phyloP scores from a whole-genome alignment of 2,797 vertebrate genomes.

The Oryzias dopingdopingensis region DNA sequence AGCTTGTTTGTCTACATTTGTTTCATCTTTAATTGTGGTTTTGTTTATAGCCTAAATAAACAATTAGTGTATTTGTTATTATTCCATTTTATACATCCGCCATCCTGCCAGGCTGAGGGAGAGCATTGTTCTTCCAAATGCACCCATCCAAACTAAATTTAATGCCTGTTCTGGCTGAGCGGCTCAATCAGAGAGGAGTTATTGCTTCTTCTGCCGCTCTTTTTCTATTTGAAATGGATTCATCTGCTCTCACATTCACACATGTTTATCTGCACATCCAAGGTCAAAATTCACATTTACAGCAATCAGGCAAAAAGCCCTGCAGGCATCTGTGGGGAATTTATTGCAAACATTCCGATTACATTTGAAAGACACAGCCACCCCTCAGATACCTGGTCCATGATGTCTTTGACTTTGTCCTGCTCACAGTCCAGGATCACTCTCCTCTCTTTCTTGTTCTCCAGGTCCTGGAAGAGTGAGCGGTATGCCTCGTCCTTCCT shows the following conservation, averaged over 20 bases:
- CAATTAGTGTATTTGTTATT: constrained; percentile 53
- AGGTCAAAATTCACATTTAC: background rate
- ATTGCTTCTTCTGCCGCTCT: constrained; percentile 8
- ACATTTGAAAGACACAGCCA: background rate
- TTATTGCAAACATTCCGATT: background rate
- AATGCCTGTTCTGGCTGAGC: too few relatives aligned
- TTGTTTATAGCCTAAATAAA: constrained; percentile 55
- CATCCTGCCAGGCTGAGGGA: constrained; percentile 10
- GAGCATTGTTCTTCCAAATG: constrained; percentile 19
- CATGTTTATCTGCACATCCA: background rate
- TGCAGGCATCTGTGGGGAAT: background rate
- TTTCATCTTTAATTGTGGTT: constrained; percentile 57
- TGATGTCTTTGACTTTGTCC: constrained; percentile 99
- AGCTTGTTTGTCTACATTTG: constrained; percentile 43
- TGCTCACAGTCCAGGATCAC: constrained; percentile 98
- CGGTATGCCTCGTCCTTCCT: constrained; percentile 97
- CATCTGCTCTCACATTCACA: background rate
- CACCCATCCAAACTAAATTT: constrained; percentile 17
- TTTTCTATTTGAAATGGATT: constrained; percentile 1
- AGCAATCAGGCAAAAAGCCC: background rate
- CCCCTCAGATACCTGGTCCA: constrained; percentile 88
- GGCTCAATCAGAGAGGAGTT: constrained; percentile 14
- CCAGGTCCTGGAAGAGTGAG: constrained; percentile 95
- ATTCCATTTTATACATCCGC: constrained; percentile 31
- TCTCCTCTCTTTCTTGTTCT: constrained; percentile 94